Base-by-base conservation (phyloP, 2,113 vertebrate species). In the Stomatorhinus ivindoensis region DNA sequence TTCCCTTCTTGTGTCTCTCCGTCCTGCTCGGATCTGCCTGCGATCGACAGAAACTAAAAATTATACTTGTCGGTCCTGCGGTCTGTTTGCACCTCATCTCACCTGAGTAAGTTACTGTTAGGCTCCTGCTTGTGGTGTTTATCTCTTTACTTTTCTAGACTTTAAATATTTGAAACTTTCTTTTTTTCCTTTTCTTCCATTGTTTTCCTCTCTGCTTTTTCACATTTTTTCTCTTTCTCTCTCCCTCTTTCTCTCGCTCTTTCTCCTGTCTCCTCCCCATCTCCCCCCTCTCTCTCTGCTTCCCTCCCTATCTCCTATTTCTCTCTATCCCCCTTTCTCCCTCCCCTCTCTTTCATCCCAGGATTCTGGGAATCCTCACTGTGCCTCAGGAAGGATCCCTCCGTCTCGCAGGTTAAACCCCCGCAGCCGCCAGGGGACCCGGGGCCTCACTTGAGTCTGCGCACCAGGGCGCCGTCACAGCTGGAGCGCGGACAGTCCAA, bases 321-420 rank as follows among this genome's bases (percentile, higher is more conserved):
- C 61, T 69, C 61, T 31, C 61, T 69, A 10, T 69, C 65, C 21
- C 31, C 3, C 8, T 89, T 4, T 6, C 89, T 93, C 47, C n/a
- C 88, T 86, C 27, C 51, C 24, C 88, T 83, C 48, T 35, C 85
- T 86, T 42, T 87, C 51, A 2, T 19, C 6, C 6, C 88, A 99
- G 98, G 94, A 90, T 99, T 98, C 91, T 99, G 98, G 98, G 97
- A 96, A 93, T 97, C 96, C 91, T 94, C 94, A 35, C 95, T 96
- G 90, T 96, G 97, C 94, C 95, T 91, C 92, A 94, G 94, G 91
- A 93, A 76, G 4, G 94, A 94, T 93, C 91, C 94, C 89, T 92
- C 95, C 15, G 11, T 31, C 92, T 93, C 94, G 93, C 80, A 94
- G 87, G 90, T 94, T 83, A 97, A 95, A 90, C 93, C 92, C n/a